phyloP scores from a whole-genome alignment of 2,888 invertebrate species.

The Stictocephala bisonia region DNA sequence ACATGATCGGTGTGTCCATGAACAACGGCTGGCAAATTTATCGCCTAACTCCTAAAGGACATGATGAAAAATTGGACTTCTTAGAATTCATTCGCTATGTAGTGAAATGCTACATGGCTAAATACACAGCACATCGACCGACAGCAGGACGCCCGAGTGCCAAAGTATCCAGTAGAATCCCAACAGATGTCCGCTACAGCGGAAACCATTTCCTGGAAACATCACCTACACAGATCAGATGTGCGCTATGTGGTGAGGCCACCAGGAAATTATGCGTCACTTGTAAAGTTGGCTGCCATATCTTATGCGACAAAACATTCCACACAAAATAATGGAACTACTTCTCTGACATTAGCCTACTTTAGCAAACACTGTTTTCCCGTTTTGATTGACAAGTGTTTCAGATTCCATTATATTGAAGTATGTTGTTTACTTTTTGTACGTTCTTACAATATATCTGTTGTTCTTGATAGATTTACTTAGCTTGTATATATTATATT shows the following conservation, averaged over 20 bases:
- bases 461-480: too few species aligned
- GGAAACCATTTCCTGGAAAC: constrained; percentile 9
- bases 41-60: constrained; percentile 18
- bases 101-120: constrained; percentile 19
- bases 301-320: background rate
- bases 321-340: background rate
- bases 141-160: constrained; percentile 28
- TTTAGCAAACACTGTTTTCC: too few species aligned
- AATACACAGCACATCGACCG: constrained; percentile 18
- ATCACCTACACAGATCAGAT: background rate
- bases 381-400: too few species aligned
- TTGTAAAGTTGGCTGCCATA: background rate
- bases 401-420: too few species aligned
- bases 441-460: too few species aligned
- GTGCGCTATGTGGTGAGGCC: background rate
- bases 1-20: constrained; percentile 23
- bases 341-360: too few species aligned
- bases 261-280: background rate
- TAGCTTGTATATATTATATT: too few species aligned
- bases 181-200: background rate
- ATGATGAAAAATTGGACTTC: constrained; percentile 20
- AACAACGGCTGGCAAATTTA: constrained; percentile 20
- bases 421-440: too few species aligned
- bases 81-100: constrained; percentile 16
- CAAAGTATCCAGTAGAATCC: constrained; percentile 14